A percentile compares a stretch with the other conserved stretches of the same genome.
Conservation (phyloP, 53 echinoderm and acorn worm genomes). For the Echinarachnius parma region DNA sequence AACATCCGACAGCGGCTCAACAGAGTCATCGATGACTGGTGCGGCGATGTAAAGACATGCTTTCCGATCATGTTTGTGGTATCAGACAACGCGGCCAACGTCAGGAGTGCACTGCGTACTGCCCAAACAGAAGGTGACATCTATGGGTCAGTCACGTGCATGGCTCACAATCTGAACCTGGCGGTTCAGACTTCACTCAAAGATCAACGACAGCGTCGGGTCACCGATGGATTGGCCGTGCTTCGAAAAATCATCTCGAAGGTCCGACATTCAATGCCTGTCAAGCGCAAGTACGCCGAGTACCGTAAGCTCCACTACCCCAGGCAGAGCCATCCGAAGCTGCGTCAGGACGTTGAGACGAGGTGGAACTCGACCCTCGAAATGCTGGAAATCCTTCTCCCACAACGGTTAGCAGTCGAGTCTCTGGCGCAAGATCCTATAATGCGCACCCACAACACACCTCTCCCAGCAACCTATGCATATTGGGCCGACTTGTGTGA, state of each 20-base stretch:
- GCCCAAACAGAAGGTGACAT: neutral
- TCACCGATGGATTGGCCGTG: neutral
- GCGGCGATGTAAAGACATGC: neutral
- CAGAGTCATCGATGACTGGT: slow-evolving; percentile 4
- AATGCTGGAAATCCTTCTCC: neutral
- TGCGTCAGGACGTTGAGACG: neutral
- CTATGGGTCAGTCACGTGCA: slow-evolving; percentile 1
- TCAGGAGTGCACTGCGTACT: neutral
- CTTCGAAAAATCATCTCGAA: slow-evolving; percentile 1
- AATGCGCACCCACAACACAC: neutral
- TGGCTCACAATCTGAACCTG: neutral
- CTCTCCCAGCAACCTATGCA: neutral
- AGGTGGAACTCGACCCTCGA: neutral
- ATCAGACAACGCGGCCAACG: neutral
- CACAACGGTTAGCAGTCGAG: slow-evolving; percentile 6
- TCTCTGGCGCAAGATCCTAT: neutral
- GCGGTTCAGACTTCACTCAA: neutral
- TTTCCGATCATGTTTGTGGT: slow-evolving; percentile 2
- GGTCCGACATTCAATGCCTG: neutral
- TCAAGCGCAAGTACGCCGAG: neutral
- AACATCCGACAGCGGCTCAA: slow-evolving; percentile 1
- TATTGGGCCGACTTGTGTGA: slow-evolving; percentile 14
- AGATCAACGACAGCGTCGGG: neutral
- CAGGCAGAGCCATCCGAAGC: neutral
- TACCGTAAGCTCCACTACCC: neutral